Percentiles rank a stretch among this genome's conserved stretches.
Evolutionary conservation across 1,140 invertebrate species (phyloP).

Genomic region (Drosophila insularis): DNA sequence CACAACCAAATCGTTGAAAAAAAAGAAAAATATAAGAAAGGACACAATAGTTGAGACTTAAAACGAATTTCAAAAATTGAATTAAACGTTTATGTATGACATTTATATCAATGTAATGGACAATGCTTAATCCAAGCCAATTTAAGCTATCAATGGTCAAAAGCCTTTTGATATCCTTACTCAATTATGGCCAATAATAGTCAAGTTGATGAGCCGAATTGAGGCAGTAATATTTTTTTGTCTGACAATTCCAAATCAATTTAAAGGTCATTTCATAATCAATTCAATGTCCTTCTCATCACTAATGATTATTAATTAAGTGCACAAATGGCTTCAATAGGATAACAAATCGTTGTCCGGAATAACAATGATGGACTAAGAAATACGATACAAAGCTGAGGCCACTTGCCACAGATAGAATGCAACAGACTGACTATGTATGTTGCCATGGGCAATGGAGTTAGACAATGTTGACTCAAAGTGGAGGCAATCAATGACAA

Average conservation of each 20-base stretch:
- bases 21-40: too few species aligned
- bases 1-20: too few species aligned
- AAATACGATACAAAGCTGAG: slow-evolving; percentile 12
- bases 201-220: slow-evolving; percentile 12
- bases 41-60: too few species aligned
- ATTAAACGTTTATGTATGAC: neutral
- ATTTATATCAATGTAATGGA: neutral
- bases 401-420: neutral
- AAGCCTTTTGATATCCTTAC: slow-evolving; percentile 5
- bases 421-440: slow-evolving; percentile 15
- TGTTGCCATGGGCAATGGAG: neutral
- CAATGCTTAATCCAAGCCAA: neutral
- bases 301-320: slow-evolving; percentile 55
- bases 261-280: slow-evolving; percentile 33
- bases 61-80: neutral
- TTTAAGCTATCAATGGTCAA: neutral
- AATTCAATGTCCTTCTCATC: slow-evolving; percentile 41
- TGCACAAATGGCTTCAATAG: slow-evolving; percentile 37
- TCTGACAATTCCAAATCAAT: slow-evolving; percentile 28
- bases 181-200: neutral
- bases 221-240: slow-evolving; percentile 33
- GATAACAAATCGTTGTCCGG: slow-evolving; percentile 9
- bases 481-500: neutral
- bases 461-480: neutral
- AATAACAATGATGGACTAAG: neutral